Evolutionary conservation across 2,888 invertebrate genomes (phyloP).

Genomic region (Anoncus sp.): DNA sequence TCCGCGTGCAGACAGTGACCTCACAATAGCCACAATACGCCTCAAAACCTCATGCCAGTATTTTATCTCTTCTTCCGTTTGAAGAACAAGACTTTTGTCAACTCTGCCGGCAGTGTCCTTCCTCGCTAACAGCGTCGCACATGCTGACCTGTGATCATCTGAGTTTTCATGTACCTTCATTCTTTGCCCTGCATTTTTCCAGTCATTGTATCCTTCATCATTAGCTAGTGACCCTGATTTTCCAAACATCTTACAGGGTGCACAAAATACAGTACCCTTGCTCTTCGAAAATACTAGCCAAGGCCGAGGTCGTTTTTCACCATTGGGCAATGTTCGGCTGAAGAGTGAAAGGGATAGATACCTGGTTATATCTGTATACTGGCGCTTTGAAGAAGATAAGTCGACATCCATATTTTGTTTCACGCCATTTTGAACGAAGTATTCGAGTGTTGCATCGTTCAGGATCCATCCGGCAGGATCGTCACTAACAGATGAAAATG

Average conservation of each 20-base stretch:
- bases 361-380: too few relatives aligned
- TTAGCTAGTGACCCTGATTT: too few relatives aligned
- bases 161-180: slow-evolving; percentile 51
- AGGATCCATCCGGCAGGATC: too few relatives aligned
- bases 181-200: slow-evolving; percentile 48
- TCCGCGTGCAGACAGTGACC: slow-evolving; percentile 63
- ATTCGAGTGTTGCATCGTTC: too few relatives aligned
- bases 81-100: slow-evolving; percentile 22
- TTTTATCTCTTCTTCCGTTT: slow-evolving; percentile 29
- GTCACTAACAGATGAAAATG: too few relatives aligned
- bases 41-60: slow-evolving; percentile 70
- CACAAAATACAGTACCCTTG: background rate
- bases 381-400: too few relatives aligned
- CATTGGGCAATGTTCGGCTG: background rate
- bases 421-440: too few relatives aligned
- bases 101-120: slow-evolving; percentile 24
- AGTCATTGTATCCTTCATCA: slow-evolving; percentile 51
- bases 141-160: slow-evolving; percentile 37
- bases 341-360: too few relatives aligned
- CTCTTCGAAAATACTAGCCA: background rate
- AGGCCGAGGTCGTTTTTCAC: background rate
- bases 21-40: slow-evolving; percentile 66
- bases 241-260: slow-evolving; percentile 1
- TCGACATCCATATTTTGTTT: too few relatives aligned
- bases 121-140: slow-evolving; percentile 37